Evolutionary conservation across 2,113 vertebrate genomes (phyloP).

Genomic region (Lota lota): DNA sequence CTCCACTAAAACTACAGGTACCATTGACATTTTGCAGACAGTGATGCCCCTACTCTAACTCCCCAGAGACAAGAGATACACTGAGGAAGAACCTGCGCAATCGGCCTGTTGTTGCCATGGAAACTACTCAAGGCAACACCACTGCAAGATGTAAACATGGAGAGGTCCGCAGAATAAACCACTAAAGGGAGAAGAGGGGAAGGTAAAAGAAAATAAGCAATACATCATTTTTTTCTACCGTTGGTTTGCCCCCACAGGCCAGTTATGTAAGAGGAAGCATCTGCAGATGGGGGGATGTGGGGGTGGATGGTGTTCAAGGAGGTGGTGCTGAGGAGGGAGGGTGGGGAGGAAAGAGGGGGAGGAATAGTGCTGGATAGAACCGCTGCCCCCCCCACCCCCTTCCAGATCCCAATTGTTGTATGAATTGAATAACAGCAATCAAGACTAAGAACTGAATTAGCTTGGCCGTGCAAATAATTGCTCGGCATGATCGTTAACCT

Average conservation of each 20-base stretch:
- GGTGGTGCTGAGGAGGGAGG: constrained; percentile 9
- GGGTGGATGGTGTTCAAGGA: background rate
- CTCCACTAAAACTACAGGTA: background rate
- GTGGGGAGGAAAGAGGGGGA: background rate
- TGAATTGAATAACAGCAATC: no score
- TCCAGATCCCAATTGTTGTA: no score
- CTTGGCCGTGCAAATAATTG: no score
- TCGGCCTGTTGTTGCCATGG: constrained; percentile 53
- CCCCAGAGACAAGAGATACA: constrained; percentile 5
- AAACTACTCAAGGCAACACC: constrained; percentile 43
- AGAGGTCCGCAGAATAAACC: background rate
- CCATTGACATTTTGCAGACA: constrained; percentile 24
- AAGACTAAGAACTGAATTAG: no score
- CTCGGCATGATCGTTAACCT: no score
- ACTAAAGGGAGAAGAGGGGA: background rate
- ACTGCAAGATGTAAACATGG: constrained; percentile 42
- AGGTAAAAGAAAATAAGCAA: constrained; percentile 15
- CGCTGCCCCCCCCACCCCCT: no score
- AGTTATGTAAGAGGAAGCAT: constrained; percentile 54
- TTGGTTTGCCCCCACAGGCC: constrained; percentile 5
- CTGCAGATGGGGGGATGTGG: constrained; percentile 21
- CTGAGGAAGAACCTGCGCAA: background rate
- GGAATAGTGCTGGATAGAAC: no score
- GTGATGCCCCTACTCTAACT: constrained; percentile 13
- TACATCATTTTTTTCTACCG: constrained; percentile 20